Conservation (phyloP, 2,113 vertebrate species). For the Phaethornis superciliosus region DNA sequence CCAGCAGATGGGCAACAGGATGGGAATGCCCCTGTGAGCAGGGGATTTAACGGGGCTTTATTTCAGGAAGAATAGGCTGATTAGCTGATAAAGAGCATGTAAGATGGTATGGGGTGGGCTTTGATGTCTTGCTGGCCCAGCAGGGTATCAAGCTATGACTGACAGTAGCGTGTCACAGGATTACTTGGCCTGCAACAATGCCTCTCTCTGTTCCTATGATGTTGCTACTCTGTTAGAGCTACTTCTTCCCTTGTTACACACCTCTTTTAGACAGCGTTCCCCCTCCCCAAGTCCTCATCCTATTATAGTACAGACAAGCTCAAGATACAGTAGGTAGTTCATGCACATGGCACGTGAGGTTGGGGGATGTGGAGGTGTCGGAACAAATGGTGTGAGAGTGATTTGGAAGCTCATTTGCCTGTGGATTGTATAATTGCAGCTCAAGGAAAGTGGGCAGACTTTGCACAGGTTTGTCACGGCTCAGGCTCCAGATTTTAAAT, state of each 20-base stretch:
- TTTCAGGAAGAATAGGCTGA: constrained; percentile 82
- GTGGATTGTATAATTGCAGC: constrained; percentile 37
- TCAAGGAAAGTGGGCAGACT: constrained; percentile 42
- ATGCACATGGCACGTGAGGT: background rate
- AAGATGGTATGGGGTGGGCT: constrained; percentile 80
- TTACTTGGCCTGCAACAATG: constrained; percentile 74
- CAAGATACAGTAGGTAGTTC: constrained; percentile 34
- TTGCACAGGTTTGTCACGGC: constrained; percentile 21
- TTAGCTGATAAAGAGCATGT: constrained; percentile 82
- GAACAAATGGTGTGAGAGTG: constrained; percentile 59
- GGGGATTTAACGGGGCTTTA: constrained; percentile 82
- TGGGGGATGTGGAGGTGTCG: constrained; percentile 21
- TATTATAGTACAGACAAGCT: constrained; percentile 41
- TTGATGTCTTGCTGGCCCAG: constrained; percentile 79
- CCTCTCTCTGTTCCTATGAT: constrained; percentile 70
- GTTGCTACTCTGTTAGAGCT: constrained; percentile 68
- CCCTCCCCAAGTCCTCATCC: constrained; percentile 30
- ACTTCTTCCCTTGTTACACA: constrained; percentile 46
- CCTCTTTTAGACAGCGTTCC: constrained; percentile 57
- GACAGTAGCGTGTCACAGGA: constrained; percentile 81
- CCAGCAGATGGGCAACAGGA: constrained; percentile 83
- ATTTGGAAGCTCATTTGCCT: constrained; percentile 65
- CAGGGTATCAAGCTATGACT: constrained; percentile 73
- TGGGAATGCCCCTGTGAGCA: constrained; percentile 74
- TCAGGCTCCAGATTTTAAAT: constrained; percentile 31